These are phyloP conservation scores for Mythimna loreyi DNA, from an alignment of 2,888 invertebrate species.

Conservation along the genomic window DNA sequence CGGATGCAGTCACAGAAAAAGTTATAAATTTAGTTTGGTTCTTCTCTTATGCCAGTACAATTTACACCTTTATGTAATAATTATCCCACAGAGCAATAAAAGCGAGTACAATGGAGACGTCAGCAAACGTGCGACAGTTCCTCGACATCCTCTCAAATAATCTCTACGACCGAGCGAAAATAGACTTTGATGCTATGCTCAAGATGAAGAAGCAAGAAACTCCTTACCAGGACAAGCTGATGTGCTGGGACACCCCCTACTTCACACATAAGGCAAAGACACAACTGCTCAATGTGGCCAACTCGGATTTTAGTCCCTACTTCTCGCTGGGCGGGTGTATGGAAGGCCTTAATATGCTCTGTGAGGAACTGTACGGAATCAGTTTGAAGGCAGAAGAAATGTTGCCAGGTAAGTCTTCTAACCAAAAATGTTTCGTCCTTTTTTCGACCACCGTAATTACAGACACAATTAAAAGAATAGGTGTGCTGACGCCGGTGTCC, in stretches of 20 bases:
- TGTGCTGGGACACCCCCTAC: constrained; percentile 97
- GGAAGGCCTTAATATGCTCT: constrained; percentile 98
- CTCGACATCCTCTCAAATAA: constrained; percentile 94
- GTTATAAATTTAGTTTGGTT: background rate
- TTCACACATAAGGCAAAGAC: constrained; percentile 94
- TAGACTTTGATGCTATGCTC: constrained; percentile 95
- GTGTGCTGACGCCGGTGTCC: too few species aligned
- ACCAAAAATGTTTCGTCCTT: too few species aligned
- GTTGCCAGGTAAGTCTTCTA: constrained; percentile 88
- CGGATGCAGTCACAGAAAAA: background rate
- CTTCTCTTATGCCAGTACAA: background rate
- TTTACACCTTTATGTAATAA: background rate
- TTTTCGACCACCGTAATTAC: too few species aligned
- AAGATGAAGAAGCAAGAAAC: constrained; percentile 92
- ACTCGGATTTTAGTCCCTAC: constrained; percentile 95
- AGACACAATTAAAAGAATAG: too few species aligned
- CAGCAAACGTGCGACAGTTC: constrained; percentile 95
- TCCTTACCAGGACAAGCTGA: constrained; percentile 80
- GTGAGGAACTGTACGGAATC: constrained; percentile 96
- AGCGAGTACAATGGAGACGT: constrained; percentile 96
- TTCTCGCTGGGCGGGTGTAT: constrained; percentile 98
- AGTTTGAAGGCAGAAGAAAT: constrained; percentile 94
- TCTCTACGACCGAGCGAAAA: constrained; percentile 92
- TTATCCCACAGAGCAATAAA: constrained; percentile 93
- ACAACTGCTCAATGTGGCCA: constrained; percentile 92